These are phyloP conservation scores for Drosophila testacea DNA, from an alignment of 2,888 invertebrate genomes.

Conservation along the genomic window DNA sequence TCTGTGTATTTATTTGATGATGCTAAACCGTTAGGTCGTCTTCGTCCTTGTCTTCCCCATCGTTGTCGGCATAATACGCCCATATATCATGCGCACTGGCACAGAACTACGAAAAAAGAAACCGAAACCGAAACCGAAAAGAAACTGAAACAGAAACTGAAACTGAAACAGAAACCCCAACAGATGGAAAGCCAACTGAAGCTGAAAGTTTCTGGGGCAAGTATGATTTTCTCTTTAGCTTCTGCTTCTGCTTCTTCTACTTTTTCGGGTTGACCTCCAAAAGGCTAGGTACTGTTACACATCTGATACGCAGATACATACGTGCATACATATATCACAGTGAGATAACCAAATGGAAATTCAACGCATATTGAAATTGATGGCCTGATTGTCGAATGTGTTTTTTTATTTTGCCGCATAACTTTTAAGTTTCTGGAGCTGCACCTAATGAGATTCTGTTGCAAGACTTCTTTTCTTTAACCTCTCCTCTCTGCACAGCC, in stretches of 20 bases:
- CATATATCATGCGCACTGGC: conserved; percentile 47
- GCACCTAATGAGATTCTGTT: background rate
- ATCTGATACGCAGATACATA: conserved; percentile 3
- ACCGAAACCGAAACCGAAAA: conserved; percentile 3
- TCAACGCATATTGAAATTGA: conserved; percentile 14
- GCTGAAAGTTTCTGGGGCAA: conserved; percentile 15
- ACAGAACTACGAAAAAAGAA: conserved; percentile 15
- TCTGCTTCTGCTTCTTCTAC: background rate
- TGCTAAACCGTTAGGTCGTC: conserved; percentile 45
- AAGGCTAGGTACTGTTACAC: conserved; percentile 1
- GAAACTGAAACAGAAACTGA: conserved; percentile 23
- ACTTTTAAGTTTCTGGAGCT: background rate
- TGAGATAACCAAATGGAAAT: background rate
- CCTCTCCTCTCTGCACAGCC: background rate
- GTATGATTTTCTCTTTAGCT: background rate
- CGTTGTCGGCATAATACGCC: conserved; percentile 39
- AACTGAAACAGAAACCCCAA: conserved; percentile 15
- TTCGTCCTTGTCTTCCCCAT: background rate
- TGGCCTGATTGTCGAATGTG: conserved; percentile 1
- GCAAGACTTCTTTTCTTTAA: background rate
- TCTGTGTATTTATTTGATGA: conserved; percentile 43
- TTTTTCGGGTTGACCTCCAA: conserved; percentile 3
- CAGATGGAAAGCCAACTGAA: background rate
- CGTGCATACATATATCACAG: conserved; percentile 1
- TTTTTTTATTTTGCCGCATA: background rate